Base-by-base conservation (phyloP, 2,888 invertebrate species). In the Dione vanillae region DNA sequence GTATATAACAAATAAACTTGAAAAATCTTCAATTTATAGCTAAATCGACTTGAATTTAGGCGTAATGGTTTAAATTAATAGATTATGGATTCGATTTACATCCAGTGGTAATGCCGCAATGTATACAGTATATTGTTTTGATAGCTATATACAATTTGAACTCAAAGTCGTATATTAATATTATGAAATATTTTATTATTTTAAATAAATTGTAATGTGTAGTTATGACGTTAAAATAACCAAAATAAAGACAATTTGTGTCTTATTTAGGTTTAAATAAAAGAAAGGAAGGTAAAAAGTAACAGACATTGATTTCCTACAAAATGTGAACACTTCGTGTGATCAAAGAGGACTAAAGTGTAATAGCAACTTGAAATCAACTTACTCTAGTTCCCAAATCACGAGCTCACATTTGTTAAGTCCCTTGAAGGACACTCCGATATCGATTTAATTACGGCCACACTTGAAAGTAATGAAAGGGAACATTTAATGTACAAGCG, bases 401-500 rank as follows among this genome's bases (percentile, higher is more conserved):
- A 67, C 71, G 43, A 19, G 37, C 71, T 67, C 58, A 67, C 68
- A 62, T 70, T 47, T 20, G 62, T 71, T 67, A 71, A 58, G 43
- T 58, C 37, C 47, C 54, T 65, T 62, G 76, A 78, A 78, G 76
- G 82, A 84, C 83, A 81, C 79, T 82, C 77, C 79, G 76, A 77
- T 77, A 81, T 80, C 80, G 80, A 85, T 85, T 83, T 82, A 84
- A 83, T 82, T 81, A 80, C 74, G 69, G 59, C 76, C 76, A 77
- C 83, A 78, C 85, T 84, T 79, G 77, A 83, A 85, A 84, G 84
- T 85, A 87, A 87, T 85, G 82, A 83, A 74, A 73, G 78, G 69
- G 74, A 73, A 74, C 78, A 73, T 76, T 77, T 83, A 82, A 85
- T 83, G 83, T 84, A 84, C 83, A 83, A 84, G 83, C 82, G 83